Base-by-base conservation (phyloP, 2,888 invertebrate genomes). In the Rhabditoides inermis region DNA sequence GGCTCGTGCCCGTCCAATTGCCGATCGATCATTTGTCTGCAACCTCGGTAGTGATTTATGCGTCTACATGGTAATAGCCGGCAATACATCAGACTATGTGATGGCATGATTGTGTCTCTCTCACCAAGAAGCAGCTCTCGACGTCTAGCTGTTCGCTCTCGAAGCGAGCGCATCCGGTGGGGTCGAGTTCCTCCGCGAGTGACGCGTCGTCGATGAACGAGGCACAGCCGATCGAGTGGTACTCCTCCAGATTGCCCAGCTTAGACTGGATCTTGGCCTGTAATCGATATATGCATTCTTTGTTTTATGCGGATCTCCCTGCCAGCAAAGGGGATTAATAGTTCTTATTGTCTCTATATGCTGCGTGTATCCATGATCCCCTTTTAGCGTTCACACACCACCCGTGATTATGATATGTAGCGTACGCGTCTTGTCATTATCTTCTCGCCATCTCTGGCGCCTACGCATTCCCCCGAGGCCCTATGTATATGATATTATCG, bases 81-180 rank as follows among this genome's bases (percentile, higher is more conserved):
- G 32, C 7, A 10, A 32, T 15, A 32, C 32, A 10, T 32, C 32
- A 10, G 10, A 32, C 7, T 32, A 10, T 10, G 32, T 32, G 32
- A 32, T 7, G 10, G 32, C 7, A 10, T 32, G n/a, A n/a, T n/a
- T n/a, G n/a, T n/a, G n/a, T n/a, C 42, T 40, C 41, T 36, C 42
- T 37, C 40, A 70, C 71, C 51, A 51, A 53, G 20, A 63, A 65
- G 45, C 74, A 74, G 5, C 66, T 65, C 28, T 60, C 53, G 36
- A 73, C 70, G 42, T 56, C 42, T 37, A 75, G 45, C 18, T 62
- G 58, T 44, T 72, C 72, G 36, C 66, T 67, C 5, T 52, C 45
- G 55, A 73, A 74, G 23, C 55, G 55, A 12, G 70, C 74, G 54
- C 72, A 74, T 32, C 74, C 72, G n/a, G 58, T 63, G 4, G 70